Conservation (phyloP, 2,113 vertebrate species). For the Rhea pennata region DNA sequence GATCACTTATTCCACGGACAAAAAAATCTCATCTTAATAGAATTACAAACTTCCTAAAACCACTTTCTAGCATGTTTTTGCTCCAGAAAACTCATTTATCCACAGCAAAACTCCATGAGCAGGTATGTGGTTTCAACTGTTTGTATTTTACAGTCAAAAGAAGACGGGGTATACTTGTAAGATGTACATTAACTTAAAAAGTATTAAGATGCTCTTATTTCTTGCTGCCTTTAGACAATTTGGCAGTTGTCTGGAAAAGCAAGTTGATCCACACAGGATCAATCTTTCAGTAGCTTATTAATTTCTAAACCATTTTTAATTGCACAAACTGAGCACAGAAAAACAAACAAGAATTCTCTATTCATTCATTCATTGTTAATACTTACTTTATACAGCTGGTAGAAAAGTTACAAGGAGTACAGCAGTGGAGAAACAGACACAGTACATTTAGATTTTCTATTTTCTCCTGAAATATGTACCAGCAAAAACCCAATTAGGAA, state of each 20-base stretch:
- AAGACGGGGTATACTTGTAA: background rate
- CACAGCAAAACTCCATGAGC: background rate
- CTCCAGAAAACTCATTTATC: conserved; percentile 6
- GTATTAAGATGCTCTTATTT: background rate
- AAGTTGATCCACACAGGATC: background rate
- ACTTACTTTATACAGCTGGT: background rate
- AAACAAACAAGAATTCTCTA: background rate
- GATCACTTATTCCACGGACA: background rate
- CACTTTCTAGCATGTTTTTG: conserved; percentile 20
- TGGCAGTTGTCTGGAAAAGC: background rate
- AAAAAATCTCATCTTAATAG: conserved; percentile 24
- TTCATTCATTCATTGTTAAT: background rate
- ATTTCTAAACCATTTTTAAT: background rate
- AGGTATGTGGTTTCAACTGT: background rate
- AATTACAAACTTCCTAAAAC: conserved; percentile 33
- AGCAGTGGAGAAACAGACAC: background rate
- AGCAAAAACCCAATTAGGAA: conserved; percentile 26
- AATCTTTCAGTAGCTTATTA: background rate
- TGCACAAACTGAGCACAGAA: background rate
- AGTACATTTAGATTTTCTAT: background rate
- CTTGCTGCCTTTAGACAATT: background rate
- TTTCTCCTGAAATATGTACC: conserved; percentile 2
- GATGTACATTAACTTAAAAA: background rate
- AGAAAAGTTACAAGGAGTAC: background rate
- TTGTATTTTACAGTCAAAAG: background rate